Base-by-base conservation (phyloP, 2,888 invertebrate species). In the Apamea anceps region DNA sequence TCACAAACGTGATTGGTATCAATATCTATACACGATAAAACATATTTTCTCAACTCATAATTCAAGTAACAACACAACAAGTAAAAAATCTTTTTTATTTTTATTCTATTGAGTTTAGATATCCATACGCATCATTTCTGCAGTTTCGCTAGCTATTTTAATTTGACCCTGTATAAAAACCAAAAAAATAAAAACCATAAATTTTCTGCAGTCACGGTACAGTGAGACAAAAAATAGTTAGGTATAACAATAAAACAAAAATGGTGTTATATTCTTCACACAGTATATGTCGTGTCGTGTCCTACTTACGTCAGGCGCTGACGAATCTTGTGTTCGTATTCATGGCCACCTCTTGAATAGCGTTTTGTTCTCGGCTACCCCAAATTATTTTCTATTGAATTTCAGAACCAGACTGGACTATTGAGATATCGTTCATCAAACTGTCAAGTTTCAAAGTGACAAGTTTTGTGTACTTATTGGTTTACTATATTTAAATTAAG, bases 261-360 rank as follows among this genome's bases (percentile, higher is more conserved):
- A 68, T 75, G 72, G 42, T 75, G 25, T 42, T 81, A 54, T 75
- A 73, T 79, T 57, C 76, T 70, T 75, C 74, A 51, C 78, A 76
- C 68, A 57, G 78, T 72, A 85, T 82, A 83, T 72, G 60, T 82
- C 72, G 75, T 72, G 60, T 82, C 72, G 75, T 70, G 86, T 68
- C 81, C 89, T 82, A 88, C 84, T 88, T 88, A 82, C 83, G 85
- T 89, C 88, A 85, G 66, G 3, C 77, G 75, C 62, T 84, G 85
- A 85, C 74, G 80, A 76, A 67, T 81, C 88, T 85, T 85, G 80
- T 86, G 89, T 89, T 88, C 81, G 77, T 88, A 89, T 89, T 89
- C 89, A 89, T 89, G 87, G 87, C 84, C 87, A 89, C 72, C 81
- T 82, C 73, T 78, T 87, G 85, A 85, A 85, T 81, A 85, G 81